Percentiles rank a stretch among this genome's conserved stretches.
These are phyloP conservation scores for Cylas formicarius DNA, from an alignment of 1,140 invertebrate genomes.

Conservation along the genomic window DNA sequence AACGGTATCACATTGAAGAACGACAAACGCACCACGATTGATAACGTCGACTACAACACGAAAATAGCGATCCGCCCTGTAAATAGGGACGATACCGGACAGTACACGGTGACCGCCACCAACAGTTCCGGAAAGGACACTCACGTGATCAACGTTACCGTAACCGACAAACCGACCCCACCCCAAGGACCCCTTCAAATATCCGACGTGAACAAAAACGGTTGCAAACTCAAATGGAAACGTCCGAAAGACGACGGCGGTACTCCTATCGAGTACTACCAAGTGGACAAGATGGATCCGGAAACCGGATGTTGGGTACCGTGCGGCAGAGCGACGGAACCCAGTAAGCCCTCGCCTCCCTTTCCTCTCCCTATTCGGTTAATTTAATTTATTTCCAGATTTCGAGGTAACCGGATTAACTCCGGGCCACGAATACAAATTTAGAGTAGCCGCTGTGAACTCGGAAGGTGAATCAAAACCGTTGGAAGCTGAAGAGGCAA, in stretches of 20 bases:
- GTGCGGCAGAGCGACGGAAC: slow-evolving; percentile 74
- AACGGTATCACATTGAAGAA: slow-evolving; percentile 51
- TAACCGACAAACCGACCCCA: slow-evolving; percentile 81
- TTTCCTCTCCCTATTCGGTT: not conserved
- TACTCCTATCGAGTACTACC: slow-evolving; percentile 83
- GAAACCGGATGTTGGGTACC: slow-evolving; percentile 93
- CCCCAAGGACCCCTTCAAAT: slow-evolving; percentile 88
- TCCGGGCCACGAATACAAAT: slow-evolving; percentile 88
- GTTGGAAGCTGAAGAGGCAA: slow-evolving; percentile 74
- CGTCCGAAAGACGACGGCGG: slow-evolving; percentile 83
- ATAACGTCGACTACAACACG: slow-evolving; percentile 80
- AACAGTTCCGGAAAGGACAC: slow-evolving; percentile 83
- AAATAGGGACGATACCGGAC: slow-evolving; percentile 72
- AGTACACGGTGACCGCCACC: slow-evolving; percentile 79
- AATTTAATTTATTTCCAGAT: slow-evolving; percentile 43
- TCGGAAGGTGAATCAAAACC: slow-evolving; percentile 93
- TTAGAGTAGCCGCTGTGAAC: slow-evolving; percentile 93
- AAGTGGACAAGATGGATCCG: slow-evolving; percentile 89
- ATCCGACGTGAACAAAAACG: slow-evolving; percentile 85
- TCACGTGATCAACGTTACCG: slow-evolving; percentile 82
- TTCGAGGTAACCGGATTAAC: slow-evolving; percentile 80
- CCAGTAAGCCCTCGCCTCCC: slow-evolving; percentile 45
- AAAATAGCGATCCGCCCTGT: slow-evolving; percentile 79
- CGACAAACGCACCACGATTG: slow-evolving; percentile 60
- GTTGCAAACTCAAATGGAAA: slow-evolving; percentile 92